Base-by-base conservation (phyloP, 2,113 vertebrate species). In the Cavia aperea region DNA sequence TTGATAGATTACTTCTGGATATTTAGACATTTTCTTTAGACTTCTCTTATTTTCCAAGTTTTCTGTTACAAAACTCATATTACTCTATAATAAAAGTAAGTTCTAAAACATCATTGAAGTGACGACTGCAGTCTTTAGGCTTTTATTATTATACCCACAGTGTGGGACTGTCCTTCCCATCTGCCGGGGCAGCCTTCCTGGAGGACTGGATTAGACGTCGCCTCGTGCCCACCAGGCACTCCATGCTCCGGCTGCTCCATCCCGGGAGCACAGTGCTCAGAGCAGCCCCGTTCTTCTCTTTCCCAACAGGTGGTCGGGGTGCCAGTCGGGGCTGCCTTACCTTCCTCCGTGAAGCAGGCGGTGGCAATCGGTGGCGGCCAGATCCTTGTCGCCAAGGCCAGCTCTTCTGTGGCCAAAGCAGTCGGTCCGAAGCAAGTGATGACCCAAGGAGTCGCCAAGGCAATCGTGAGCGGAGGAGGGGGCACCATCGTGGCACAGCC, bases 381-480 rank as follows among this genome's bases (percentile, higher is more conserved):
- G 96, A 99, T 99, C 96, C 98, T 99, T 39, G 99, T 99, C 26
- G 98, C 99, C 92, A 99, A 99, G 97, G 98, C 99, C 90, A 98
- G 97, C 97, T 98, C 99, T 49, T 98, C 98, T 0, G 98, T 98
- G 39, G 97, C 99, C 95, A 99, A 99, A 96, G 98, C 99, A 94
- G 98, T 99, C 95, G 98, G 98, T 16, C 98, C 98, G 6, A 99
- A 99, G 96, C 99, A 99, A 96, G 98, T 99, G 94, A 97, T 99
- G 95, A 98, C 99, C 88, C 99, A 99, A 97, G 99, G 99, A 92
- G 99, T 99, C 26, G 99, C 99, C 93, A 99, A 99, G 97, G 99
- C 99, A 92, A 98, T 99, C 0, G 99, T 99, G 96, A 99, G 99
- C 12, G 98, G 98, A 96, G 97, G 98, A 1, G 97, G 98, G 91